A percentile compares a stretch with the other conserved stretches of the same genome.
These are phyloP conservation scores for Tamandua tetradactyla DNA, from an alignment of 2,797 vertebrate species.

Conservation along the genomic window DNA sequence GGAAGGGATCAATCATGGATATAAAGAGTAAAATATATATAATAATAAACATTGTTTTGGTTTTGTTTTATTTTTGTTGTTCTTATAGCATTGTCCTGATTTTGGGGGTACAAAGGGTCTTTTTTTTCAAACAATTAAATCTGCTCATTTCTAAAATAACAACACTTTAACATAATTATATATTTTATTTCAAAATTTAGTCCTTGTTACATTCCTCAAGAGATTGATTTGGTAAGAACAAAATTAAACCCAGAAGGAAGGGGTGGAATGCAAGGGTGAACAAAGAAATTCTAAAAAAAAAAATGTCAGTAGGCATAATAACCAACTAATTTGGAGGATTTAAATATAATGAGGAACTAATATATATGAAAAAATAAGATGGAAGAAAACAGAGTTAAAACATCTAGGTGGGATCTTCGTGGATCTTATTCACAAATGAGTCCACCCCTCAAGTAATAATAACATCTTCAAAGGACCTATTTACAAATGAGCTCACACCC, in stretches of 20 bases:
- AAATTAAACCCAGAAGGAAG: conserved; percentile 11
- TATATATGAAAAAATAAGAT: neutral
- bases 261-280: neutral
- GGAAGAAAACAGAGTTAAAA: neutral
- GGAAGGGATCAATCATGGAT: neutral
- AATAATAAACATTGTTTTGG: neutral
- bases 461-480: too few relatives aligned
- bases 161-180: neutral
- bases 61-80: neutral
- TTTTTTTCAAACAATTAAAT: neutral
- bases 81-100: neutral
- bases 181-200: neutral
- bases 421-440: too few relatives aligned
- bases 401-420: neutral
- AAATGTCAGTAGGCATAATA: neutral
- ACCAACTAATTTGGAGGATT: neutral
- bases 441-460: too few relatives aligned
- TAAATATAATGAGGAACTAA: neutral
- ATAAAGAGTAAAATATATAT: neutral
- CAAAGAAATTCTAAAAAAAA: neutral
- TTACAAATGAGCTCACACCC: too few relatives aligned
- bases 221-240: neutral
- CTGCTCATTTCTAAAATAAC: neutral
- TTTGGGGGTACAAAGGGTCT: neutral
- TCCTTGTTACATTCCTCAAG: neutral